A percentile compares a stretch with the other conserved stretches of the same genome.
phyloP scores from a whole-genome alignment of 2,888 invertebrate genomes.

The Oconnorella tubifera region DNA sequence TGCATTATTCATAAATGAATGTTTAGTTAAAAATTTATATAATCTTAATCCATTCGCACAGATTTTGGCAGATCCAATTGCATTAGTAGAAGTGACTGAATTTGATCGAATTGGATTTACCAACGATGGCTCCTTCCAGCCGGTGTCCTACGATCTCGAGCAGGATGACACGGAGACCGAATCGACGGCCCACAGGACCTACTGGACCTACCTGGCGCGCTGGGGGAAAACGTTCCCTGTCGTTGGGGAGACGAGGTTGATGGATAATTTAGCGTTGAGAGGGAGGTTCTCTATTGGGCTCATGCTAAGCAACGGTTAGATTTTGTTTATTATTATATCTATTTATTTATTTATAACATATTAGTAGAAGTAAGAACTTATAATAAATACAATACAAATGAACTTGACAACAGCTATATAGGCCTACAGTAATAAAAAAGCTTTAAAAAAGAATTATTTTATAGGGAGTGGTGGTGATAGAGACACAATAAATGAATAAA shows the following conservation, averaged over 20 bases:
- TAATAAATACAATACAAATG: too few species aligned
- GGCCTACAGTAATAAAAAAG: too few species aligned
- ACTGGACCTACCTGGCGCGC: slow-evolving; percentile 1
- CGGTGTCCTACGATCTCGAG: slow-evolving; percentile 9
- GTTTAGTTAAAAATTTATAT: too few species aligned
- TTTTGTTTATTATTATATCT: too few species aligned
- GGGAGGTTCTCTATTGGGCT: slow-evolving; percentile 14
- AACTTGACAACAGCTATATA: too few species aligned
- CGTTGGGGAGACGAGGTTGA: not conserved
- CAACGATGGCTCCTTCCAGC: not conserved
- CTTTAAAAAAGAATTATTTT: too few species aligned
- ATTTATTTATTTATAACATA: too few species aligned
- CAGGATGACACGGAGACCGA: not conserved
- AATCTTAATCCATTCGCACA: too few species aligned
- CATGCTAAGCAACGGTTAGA: slow-evolving; percentile 5
- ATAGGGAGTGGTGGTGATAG: too few species aligned
- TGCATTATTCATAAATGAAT: not conserved
- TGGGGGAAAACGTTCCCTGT: not conserved
- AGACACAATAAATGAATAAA: too few species aligned
- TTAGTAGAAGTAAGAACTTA: too few species aligned
- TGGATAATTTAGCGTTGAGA: slow-evolving; percentile 7
- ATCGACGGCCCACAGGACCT: slow-evolving; percentile 10
- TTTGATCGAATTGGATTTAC: slow-evolving; percentile 13
- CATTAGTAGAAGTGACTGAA: slow-evolving; percentile 9
- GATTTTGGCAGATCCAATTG: not conserved